phyloP scores from a whole-genome alignment of 2,797 vertebrate species.

The Phalloptychus januarius region DNA sequence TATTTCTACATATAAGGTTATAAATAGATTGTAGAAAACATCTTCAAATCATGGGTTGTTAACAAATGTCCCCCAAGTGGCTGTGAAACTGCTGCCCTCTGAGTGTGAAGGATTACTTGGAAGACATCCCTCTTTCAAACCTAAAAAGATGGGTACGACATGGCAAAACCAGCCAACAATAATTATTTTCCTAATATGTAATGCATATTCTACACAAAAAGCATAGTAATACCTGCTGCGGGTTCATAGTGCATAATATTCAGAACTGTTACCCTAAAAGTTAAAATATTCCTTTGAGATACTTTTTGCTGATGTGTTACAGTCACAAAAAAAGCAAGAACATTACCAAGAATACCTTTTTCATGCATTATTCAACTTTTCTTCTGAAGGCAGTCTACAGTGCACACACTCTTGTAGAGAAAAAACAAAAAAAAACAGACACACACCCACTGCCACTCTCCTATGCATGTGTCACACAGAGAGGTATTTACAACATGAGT shows the following conservation, averaged over 20 bases:
- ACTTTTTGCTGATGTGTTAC: background rate
- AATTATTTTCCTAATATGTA: background rate
- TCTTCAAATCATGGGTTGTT: background rate
- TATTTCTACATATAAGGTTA: background rate
- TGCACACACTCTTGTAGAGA: conserved; percentile 43
- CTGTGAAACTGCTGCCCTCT: background rate
- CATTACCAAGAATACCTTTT: conserved; percentile 51
- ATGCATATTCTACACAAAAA: background rate
- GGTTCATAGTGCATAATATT: background rate
- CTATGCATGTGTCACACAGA: conserved; percentile 60
- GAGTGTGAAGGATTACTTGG: background rate
- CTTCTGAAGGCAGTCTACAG: conserved; percentile 51
- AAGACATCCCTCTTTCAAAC: background rate
- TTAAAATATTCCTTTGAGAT: conserved; percentile 16
- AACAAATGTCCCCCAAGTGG: background rate
- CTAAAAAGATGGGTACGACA: background rate
- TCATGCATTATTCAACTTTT: conserved; percentile 68
- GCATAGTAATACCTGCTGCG: background rate
- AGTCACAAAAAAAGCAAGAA: conserved; percentile 38
- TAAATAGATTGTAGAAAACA: background rate
- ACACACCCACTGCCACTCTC: conserved; percentile 44
- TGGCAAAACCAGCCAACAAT: background rate
- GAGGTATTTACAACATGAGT: conserved; percentile 62
- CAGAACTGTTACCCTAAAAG: conserved; percentile 1
- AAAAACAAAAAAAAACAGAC: conserved; percentile 49